Conservation (phyloP, 2,888 invertebrate species). For the Caenorhabditis afra region DNA sequence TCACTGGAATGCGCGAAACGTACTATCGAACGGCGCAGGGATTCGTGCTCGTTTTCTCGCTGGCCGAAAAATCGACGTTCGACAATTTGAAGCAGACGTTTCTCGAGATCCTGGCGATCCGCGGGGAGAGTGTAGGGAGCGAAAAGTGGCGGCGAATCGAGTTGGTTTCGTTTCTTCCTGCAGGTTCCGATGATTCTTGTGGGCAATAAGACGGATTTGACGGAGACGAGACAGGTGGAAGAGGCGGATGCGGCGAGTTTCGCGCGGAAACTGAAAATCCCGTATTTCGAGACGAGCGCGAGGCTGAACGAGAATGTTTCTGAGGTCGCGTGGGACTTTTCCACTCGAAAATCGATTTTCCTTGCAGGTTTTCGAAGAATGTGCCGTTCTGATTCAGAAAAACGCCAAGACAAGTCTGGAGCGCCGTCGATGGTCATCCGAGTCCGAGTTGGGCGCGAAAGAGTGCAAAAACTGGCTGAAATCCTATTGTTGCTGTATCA, state of each 20-base stretch:
- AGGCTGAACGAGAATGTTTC: conserved; percentile 99
- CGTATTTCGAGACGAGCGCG: conserved; percentile 99
- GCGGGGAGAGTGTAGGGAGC: conserved; percentile 36
- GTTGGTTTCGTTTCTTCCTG: too few species aligned
- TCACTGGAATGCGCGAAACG: conserved; percentile 99
- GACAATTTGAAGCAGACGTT: conserved; percentile 92
- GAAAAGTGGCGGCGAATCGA: too few species aligned
- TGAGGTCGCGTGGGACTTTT: conserved; percentile 85
- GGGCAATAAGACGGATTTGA: conserved; percentile 99
- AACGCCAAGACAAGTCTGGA: conserved; percentile 11
- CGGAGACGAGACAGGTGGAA: conserved; percentile 97
- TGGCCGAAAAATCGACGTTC: conserved; percentile 99
- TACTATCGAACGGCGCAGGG: conserved; percentile 99
- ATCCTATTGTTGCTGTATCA: conserved; percentile 54
- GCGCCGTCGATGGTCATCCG: conserved; percentile 51
- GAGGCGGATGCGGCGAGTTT: conserved; percentile 86
- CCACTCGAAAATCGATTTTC: not conserved
- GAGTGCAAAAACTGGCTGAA: conserved; percentile 46
- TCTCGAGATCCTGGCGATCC: conserved; percentile 25
- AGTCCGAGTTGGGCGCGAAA: conserved; percentile 49
- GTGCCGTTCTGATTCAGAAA: conserved; percentile 51
- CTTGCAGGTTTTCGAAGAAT: conserved; percentile 53
- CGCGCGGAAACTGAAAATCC: conserved; percentile 84
- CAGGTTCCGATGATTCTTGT: conserved; percentile 94
- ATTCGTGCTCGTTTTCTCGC: conserved; percentile 98